Evolutionary conservation across 2,113 vertebrate genomes (phyloP).

Genomic region (Pedionomus torquatus): DNA sequence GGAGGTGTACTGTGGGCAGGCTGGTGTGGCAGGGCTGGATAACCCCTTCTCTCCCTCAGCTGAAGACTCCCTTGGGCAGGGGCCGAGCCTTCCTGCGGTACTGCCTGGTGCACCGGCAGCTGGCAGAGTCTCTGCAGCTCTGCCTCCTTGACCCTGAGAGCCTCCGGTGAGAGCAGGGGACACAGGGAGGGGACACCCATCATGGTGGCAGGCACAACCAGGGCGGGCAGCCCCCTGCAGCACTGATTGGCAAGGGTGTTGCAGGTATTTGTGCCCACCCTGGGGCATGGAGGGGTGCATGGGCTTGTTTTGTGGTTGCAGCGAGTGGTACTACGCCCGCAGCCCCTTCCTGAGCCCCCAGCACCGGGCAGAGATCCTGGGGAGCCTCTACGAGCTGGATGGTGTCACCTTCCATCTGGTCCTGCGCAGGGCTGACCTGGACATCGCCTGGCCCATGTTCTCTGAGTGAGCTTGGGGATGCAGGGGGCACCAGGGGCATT

Average conservation of each 20-base stretch:
- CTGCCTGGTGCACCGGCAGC: constrained; percentile 73
- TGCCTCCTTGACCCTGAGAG: constrained; percentile 68
- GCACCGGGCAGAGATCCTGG: constrained; percentile 61
- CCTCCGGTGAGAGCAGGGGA: constrained; percentile 60
- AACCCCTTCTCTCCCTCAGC: background rate
- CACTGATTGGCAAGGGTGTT: background rate
- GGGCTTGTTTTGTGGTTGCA: constrained; percentile 25
- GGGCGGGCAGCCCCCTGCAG: background rate
- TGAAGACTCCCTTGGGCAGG: constrained; percentile 75
- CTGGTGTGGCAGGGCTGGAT: background rate
- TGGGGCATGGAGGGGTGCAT: rapidly evolving
- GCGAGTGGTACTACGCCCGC: constrained; percentile 76
- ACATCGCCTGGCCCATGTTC: constrained; percentile 75
- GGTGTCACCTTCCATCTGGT: constrained; percentile 70
- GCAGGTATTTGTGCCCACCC: rapidly evolving
- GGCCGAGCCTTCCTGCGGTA: constrained; percentile 80
- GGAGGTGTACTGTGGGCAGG: rapidly evolving
- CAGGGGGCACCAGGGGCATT: rapidly evolving
- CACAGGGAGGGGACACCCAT: rapidly evolving
- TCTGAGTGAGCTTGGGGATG: background rate
- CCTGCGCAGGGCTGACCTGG: constrained; percentile 66
- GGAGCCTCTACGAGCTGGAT: constrained; percentile 73
- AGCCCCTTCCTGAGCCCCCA: constrained; percentile 73
- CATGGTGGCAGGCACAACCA: rapidly evolving
- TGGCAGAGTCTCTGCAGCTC: constrained; percentile 79